phyloP scores from a whole-genome alignment of 2,113 vertebrate genomes.

The Andinoacara biseriatus region DNA sequence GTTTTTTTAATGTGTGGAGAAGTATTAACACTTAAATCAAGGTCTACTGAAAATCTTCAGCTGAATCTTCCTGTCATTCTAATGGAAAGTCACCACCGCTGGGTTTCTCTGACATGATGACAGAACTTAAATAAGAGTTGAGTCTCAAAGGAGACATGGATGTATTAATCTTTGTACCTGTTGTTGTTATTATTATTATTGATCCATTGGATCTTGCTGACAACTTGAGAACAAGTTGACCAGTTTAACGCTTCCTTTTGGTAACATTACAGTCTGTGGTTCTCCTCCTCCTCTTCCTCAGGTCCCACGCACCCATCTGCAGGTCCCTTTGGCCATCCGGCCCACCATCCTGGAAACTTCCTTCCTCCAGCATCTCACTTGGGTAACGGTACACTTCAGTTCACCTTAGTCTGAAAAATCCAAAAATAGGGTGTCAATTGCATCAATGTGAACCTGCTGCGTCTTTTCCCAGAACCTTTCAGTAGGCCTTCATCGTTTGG shows the following conservation, averaged over 20 bases:
- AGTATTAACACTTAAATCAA: not conserved
- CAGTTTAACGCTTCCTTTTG: rapidly evolving
- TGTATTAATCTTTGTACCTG: not conserved
- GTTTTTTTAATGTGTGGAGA: not conserved
- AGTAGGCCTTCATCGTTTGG: slow-evolving; percentile 89
- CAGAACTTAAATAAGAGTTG: not conserved
- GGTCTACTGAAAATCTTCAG: not conserved
- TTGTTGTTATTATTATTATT: not conserved
- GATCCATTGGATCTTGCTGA: not conserved
- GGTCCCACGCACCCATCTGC: slow-evolving; percentile 90
- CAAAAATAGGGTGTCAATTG: not conserved
- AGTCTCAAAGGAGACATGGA: not conserved
- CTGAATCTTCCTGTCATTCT: not conserved
- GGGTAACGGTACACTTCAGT: slow-evolving; percentile 77
- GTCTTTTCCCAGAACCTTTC: slow-evolving; percentile 88
- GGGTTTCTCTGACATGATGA: not conserved
- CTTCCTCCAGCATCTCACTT: slow-evolving; percentile 91
- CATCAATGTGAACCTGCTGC: not conserved
- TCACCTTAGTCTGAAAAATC: not conserved
- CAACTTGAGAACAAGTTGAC: not conserved
- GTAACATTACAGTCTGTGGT: not conserved
- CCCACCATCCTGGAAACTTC: slow-evolving; percentile 93
- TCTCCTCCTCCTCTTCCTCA: slow-evolving; percentile 54
- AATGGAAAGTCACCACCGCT: not conserved
- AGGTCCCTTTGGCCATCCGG: slow-evolving; percentile 89